These are phyloP conservation scores for Drosophila mimetica DNA, from an alignment of 2,888 invertebrate genomes.

Conservation along the genomic window DNA sequence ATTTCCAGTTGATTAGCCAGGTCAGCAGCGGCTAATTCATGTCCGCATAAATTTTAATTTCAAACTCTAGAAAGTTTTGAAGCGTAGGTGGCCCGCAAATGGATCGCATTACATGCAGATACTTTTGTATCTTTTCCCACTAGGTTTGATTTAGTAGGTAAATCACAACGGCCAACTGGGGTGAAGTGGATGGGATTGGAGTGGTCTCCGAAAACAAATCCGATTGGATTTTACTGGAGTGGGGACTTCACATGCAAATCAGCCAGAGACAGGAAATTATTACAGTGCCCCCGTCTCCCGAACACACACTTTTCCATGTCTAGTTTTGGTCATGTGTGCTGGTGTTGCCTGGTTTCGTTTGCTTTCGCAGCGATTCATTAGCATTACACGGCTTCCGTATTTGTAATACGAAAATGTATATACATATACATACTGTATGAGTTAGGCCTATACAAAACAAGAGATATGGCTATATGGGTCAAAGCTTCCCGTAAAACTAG, in stretches of 20 bases:
- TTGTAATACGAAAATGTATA: constrained; percentile 44
- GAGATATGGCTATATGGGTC: constrained; percentile 29
- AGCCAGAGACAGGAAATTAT: constrained; percentile 71
- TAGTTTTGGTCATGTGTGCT: constrained; percentile 59
- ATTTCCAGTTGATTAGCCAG: constrained; percentile 27
- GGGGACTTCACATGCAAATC: constrained; percentile 68
- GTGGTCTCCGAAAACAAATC: constrained; percentile 38
- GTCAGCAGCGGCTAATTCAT: constrained; percentile 16
- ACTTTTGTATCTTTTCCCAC: constrained; percentile 33
- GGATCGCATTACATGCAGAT: constrained; percentile 46
- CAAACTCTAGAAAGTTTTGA: constrained; percentile 14
- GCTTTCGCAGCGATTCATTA: constrained; percentile 67
- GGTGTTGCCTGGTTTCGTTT: constrained; percentile 33
- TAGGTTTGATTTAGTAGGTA: constrained; percentile 43
- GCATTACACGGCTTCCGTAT: constrained; percentile 79
- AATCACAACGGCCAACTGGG: constrained; percentile 28
- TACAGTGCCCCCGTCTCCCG: constrained; percentile 58
- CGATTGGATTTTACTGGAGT: constrained; percentile 10
- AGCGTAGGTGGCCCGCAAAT: constrained; percentile 44
- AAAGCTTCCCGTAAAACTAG: constrained; percentile 15
- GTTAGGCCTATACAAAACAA: not conserved
- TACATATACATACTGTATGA: not conserved
- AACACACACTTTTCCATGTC: constrained; percentile 35
- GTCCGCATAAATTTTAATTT: constrained; percentile 34
- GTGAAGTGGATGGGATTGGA: constrained; percentile 44